A percentile compares a stretch with the other conserved stretches of the same genome.
phyloP scores from a whole-genome alignment of 2,797 vertebrate species.

The Dendrocincla tyrannina region DNA sequence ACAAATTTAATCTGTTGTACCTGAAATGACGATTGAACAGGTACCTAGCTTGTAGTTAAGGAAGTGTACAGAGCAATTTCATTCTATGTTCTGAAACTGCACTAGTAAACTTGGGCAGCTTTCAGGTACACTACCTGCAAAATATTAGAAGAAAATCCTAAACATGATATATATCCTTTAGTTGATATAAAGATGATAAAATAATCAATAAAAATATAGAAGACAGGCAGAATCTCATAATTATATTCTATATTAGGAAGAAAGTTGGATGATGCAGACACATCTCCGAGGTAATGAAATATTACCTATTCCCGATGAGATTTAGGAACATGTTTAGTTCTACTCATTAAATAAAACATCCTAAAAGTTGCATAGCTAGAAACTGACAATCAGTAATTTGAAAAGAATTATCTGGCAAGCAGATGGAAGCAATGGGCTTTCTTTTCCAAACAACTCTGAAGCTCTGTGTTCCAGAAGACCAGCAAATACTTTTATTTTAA shows the following conservation, averaged over 20 bases:
- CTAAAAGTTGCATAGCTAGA: slow-evolving; percentile 62
- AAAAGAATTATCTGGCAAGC: slow-evolving; percentile 34
- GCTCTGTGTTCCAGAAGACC: neutral
- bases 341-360: slow-evolving; percentile 49
- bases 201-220: slow-evolving; percentile 66
- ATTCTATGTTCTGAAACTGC: slow-evolving; percentile 41
- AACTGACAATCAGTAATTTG: slow-evolving; percentile 29
- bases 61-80: slow-evolving; percentile 51
- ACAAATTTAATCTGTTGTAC: slow-evolving; percentile 58
- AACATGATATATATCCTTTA: slow-evolving; percentile 58
- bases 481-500: slow-evolving; percentile 7
- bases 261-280: slow-evolving; percentile 39
- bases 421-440: slow-evolving; percentile 24
- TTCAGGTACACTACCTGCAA: slow-evolving; percentile 50
- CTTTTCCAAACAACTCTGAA: neutral
- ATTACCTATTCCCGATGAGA: slow-evolving; percentile 28
- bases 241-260: slow-evolving; percentile 50
- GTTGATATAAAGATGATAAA: slow-evolving; percentile 64
- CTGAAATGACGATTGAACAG: slow-evolving; percentile 38
- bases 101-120: slow-evolving; percentile 55
- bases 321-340: slow-evolving; percentile 35
- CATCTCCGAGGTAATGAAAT: slow-evolving; percentile 20
- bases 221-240: slow-evolving; percentile 53
- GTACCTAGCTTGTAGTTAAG: slow-evolving; percentile 43
- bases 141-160: slow-evolving; percentile 61